These are phyloP conservation scores for Spea multiplicata DNA, from an alignment of 2,113 vertebrate genomes.

Conservation along the genomic window DNA sequence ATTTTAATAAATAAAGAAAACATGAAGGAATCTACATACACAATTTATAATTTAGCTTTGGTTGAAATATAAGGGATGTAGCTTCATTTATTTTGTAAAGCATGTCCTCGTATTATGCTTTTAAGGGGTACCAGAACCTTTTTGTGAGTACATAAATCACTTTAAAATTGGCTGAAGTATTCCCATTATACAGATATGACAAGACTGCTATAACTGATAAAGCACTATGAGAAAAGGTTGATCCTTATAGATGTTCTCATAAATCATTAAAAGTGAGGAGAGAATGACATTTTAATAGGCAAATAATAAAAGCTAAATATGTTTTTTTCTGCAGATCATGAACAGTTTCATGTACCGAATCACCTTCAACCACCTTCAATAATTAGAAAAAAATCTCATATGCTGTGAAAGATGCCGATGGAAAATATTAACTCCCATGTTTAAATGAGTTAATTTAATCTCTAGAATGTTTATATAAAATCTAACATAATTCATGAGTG, in stretches of 20 bases:
- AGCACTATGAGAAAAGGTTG: constrained; percentile 1
- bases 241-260: constrained; percentile 3
- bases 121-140: background rate
- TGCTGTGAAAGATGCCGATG: background rate
- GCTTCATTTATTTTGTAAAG: background rate
- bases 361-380: constrained; percentile 4
- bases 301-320: constrained; percentile 6
- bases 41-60: no score
- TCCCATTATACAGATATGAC: background rate
- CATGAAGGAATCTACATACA: no score
- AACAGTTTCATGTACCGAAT: background rate
- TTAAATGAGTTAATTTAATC: background rate
- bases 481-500: background rate
- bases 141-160: background rate
- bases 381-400: background rate
- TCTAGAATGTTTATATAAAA: background rate
- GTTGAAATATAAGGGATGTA: no score
- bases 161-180: background rate
- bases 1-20: no score
- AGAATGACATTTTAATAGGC: background rate
- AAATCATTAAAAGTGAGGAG: background rate
- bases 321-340: background rate
- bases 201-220: background rate
- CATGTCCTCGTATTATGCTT: background rate
- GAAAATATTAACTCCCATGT: background rate